A percentile compares a stretch with the other conserved stretches of the same genome.
Conservation (phyloP, 2,113 vertebrate species). For the Forbesichthys papilliferus region DNA sequence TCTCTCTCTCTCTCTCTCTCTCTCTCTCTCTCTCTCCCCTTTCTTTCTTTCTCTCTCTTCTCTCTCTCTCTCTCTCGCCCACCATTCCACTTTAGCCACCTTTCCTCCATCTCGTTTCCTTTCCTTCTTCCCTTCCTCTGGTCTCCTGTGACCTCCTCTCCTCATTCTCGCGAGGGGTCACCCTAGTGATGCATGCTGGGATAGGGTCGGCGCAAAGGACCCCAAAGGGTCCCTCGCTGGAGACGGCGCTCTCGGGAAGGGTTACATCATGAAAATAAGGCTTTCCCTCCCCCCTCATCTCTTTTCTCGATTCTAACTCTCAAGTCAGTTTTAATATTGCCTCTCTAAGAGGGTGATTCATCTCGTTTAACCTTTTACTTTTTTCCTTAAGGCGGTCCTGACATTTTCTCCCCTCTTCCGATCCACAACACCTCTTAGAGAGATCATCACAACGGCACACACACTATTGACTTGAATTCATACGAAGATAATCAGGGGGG, state of each 20-base stretch:
- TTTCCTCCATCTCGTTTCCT: background rate
- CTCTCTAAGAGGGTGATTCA: background rate
- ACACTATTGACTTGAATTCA: background rate
- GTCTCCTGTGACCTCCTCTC: conserved; percentile 27
- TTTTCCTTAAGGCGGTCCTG: conserved; percentile 7
- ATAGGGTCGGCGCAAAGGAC: conserved; percentile 20
- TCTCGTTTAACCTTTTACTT: too few relatives aligned
- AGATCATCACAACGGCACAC: background rate
- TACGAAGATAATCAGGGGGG: too few relatives aligned
- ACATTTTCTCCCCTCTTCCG: background rate
- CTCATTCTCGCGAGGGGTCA: conserved; percentile 30
- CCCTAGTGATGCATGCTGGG: conserved; percentile 31
- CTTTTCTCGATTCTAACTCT: background rate
- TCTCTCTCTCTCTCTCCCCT: background rate
- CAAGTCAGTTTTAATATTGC: too few relatives aligned
- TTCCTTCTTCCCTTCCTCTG: background rate
- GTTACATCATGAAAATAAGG: background rate
- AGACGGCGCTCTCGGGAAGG: conserved; percentile 22
- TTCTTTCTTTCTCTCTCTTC: background rate
- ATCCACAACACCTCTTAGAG: background rate
- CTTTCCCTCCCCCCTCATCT: background rate
- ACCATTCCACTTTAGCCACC: background rate
- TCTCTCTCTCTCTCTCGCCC: background rate
- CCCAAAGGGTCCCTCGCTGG: conserved; percentile 21
- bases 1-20: background rate